A percentile compares a stretch with the other conserved stretches of the same genome.
Evolutionary conservation across 2,113 vertebrate genomes (phyloP).

Genomic region (Arothron firmamentum): DNA sequence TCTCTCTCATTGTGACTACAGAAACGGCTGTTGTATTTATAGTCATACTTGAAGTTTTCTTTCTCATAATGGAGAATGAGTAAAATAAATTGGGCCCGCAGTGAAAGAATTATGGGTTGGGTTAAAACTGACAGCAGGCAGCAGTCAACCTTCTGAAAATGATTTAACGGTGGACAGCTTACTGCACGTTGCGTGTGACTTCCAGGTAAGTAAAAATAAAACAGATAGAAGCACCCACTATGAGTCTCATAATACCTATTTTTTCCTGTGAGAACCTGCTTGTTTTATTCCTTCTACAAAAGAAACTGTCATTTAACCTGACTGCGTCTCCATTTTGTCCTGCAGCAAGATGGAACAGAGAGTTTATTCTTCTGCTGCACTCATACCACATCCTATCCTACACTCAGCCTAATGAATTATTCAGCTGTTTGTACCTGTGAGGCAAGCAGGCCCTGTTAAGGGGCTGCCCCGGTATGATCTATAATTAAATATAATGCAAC

Average conservation of each 20-base stretch:
- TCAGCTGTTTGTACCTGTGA: conserved; percentile 78
- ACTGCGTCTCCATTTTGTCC: conserved; percentile 57
- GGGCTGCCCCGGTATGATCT: conserved; percentile 71
- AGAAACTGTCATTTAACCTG: conserved; percentile 51
- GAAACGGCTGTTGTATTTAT: conserved; percentile 13
- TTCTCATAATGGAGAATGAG: conserved; percentile 15
- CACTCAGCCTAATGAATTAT: conserved; percentile 71
- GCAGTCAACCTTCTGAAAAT: conserved; percentile 9
- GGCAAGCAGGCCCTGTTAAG: conserved; percentile 70
- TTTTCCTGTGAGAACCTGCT: conserved; percentile 10
- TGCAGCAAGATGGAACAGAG: conserved; percentile 51
- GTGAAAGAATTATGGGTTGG: conserved; percentile 22
- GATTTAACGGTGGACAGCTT: conserved; percentile 12
- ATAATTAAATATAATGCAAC: conserved; percentile 80
- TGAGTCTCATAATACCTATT: conserved; percentile 3
- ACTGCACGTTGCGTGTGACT: conserved; percentile 12
- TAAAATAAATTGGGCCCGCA: conserved; percentile 19
- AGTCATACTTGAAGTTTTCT: conserved; percentile 20
- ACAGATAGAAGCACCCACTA: conserved; percentile 5
- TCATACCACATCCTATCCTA: conserved; percentile 59
- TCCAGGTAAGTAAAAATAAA: conserved; percentile 32
- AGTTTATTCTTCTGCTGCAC: conserved; percentile 57
- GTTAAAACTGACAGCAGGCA: conserved; percentile 15
- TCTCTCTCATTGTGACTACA: conserved; percentile 4
- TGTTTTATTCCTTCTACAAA: conserved; percentile 16